A percentile compares a stretch with the other conserved stretches of the same genome.
Conservation (phyloP, 2,113 vertebrate genomes). For the Morone saxatilis region DNA sequence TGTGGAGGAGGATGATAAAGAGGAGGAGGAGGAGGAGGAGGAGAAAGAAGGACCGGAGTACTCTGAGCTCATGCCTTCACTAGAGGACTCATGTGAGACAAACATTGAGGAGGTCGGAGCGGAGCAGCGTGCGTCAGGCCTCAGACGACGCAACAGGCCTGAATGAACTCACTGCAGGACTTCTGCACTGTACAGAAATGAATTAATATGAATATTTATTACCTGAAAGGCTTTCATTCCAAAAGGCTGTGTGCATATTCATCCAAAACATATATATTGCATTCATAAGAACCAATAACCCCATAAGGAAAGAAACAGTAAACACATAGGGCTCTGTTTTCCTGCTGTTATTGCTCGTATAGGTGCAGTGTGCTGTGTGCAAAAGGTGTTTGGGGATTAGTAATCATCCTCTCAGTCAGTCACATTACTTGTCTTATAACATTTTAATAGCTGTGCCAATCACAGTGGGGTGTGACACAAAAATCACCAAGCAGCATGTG, state of each 20-base stretch:
- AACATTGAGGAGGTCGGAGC: slow-evolving; percentile 67
- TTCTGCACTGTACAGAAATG: slow-evolving; percentile 29
- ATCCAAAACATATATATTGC: neutral
- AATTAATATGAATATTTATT: slow-evolving; percentile 61
- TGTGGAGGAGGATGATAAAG: neutral
- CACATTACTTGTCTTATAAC: neutral
- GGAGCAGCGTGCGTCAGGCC: slow-evolving; percentile 62
- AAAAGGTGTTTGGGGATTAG: neutral
- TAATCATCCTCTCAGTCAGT: neutral
- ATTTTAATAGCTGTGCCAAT: too few species aligned
- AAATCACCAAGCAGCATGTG: too few species aligned
- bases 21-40: slow-evolving; percentile 44
- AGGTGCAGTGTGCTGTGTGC: neutral
- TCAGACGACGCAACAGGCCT: slow-evolving; percentile 86
- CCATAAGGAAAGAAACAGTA: neutral
- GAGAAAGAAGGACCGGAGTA: slow-evolving; percentile 42
- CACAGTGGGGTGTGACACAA: too few species aligned
- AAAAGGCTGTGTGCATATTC: slow-evolving; percentile 26
- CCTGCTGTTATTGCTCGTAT: neutral
- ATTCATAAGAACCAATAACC: slow-evolving; percentile 5
- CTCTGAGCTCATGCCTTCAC: slow-evolving; percentile 39
- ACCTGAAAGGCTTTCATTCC: slow-evolving; percentile 43
- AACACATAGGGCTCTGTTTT: slow-evolving; percentile 24
- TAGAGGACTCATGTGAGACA: slow-evolving; percentile 56
- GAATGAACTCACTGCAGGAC: slow-evolving; percentile 74